Base-by-base conservation (phyloP, 2,113 vertebrate genomes). In the Hyla sarda region DNA sequence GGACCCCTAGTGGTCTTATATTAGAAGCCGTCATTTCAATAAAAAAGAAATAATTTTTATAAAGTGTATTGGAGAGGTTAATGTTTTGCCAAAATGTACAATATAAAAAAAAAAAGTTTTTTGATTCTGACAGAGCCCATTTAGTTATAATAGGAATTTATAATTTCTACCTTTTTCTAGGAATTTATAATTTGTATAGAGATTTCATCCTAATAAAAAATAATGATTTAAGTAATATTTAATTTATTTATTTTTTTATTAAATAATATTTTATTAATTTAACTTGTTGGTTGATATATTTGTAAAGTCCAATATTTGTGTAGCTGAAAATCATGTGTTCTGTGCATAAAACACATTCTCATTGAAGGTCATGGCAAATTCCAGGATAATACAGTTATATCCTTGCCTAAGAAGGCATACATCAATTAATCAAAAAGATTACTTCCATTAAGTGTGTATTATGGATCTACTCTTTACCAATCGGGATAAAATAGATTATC, bases 391-490 rank as follows among this genome's bases (percentile, higher is more conserved):
- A 74, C 65, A 87, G 81, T 87, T 87, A 87, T 82, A 87, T 82
- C 78, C 77, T 82, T 82, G 78, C 69, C 62, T 82, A 74, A 87
- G 76, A 82, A 54, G 67, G 52, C 67, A 87, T 60, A 74, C 50
- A 87, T 82, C 85, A 87, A 87, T 87, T 87, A 87, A 87, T 87
- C 67, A 87, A 87, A 86, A 82, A 82, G 85, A 87, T 87, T 87
- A 87, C 69, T 74, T 45, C 69, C 78, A 87, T 82, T 87, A 87
- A 87, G 78, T 87, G 81, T 82, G 77, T 82, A 87, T 87, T 87
- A 87, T 87, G 78, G 78, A 87, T 87, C 34, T 81, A 87, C 78
- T 58, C 37, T 87, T 87, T 69, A 74, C 65, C 67, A 74, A 82
- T 87, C 77, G 62, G 85, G 85, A 82, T 87, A 74, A 82, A 87